Evolutionary conservation across 1,140 invertebrate genomes (phyloP), one percentile per base, ranked within the genome.

Genomic region (Pseudomyrmex dendroicus): DNA sequence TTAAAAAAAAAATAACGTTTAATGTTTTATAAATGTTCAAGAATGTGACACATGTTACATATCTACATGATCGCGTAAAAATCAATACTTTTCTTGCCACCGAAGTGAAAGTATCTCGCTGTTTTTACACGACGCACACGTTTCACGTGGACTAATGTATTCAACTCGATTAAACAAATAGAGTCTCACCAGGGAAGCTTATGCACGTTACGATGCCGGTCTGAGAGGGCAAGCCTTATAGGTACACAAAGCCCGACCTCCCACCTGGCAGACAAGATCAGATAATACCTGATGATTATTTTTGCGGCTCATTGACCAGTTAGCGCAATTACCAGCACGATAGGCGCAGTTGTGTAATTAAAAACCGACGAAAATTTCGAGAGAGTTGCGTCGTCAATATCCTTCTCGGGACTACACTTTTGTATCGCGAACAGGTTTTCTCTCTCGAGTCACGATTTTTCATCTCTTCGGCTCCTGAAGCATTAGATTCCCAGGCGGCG

Each of bases 151-250:
- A 88, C 85, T 91, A 91, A 90, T 91, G 88, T 91, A 91, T 90
- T 90, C 89, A 88, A 89, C 90, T 89, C 88, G 89, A 91, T 91
- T 90, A 91, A 90, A 91, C 83, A 87, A 90, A 89, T 85, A 90
- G 86, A 83, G 82, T 86, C 85, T 74, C 76, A 88, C 83, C 74
- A 88, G 86, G 68, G 59, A 85, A 82, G 83, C 84, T 83, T 82
- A 73, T 87, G 84, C 80, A 22, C 78, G 73, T 66, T 73, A 57
- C 67, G 72, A 83, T 72, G 86, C 68, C 35, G 68, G 48, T 56
- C 2, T 67, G 62, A 77, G 73, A 67, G 61, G 73, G 48, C 61
- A 15, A 76, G 48, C 73, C 62, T 77, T 77, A 56, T 77, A 67
- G 17, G 48, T 67, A 67, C 56, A 67, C 73, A 67, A 77, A 77